These are phyloP conservation scores for Pissodes strobi DNA, from an alignment of 1,140 invertebrate genomes.

Conservation along the genomic window DNA sequence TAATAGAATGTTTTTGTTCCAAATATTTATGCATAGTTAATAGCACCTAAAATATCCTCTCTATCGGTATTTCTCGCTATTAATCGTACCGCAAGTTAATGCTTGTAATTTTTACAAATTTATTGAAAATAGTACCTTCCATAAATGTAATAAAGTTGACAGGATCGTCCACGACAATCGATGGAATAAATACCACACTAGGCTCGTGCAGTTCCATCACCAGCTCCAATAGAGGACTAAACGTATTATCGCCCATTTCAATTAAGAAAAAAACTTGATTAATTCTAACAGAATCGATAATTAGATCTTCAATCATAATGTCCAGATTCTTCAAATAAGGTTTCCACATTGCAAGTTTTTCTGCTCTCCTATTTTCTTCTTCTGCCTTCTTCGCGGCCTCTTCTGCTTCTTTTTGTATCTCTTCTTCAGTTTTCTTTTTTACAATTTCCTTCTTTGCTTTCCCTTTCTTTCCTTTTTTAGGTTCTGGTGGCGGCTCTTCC, in stretches of 20 bases:
- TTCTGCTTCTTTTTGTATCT: conserved; percentile 20
- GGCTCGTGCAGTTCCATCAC: conserved; percentile 66
- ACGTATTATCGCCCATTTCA: conserved; percentile 54
- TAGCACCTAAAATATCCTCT: too few relatives aligned
- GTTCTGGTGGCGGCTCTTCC: conserved; percentile 3
- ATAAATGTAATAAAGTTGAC: conserved; percentile 58
- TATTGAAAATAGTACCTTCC: too few relatives aligned
- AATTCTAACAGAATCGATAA: conserved; percentile 59
- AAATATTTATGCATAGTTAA: too few relatives aligned
- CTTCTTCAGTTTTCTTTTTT: conserved; percentile 30
- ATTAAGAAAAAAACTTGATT: conserved; percentile 52
- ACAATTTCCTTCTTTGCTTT: conserved; percentile 27
- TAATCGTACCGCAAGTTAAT: too few relatives aligned
- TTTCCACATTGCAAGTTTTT: conserved; percentile 58
- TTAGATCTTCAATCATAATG: conserved; percentile 63
- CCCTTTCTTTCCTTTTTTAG: conserved; percentile 35
- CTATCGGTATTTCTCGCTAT: too few relatives aligned
- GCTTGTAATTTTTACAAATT: too few relatives aligned
- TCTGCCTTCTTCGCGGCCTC: conserved; percentile 13
- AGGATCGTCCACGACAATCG: conserved; percentile 64
- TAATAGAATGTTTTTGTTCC: too few relatives aligned
- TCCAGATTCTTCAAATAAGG: conserved; percentile 70
- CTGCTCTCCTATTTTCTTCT: conserved; percentile 42
- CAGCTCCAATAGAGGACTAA: conserved; percentile 65
- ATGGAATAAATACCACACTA: conserved; percentile 66